phyloP scores from a whole-genome alignment of 2,113 vertebrate genomes.

The Patagioenas fasciata region DNA sequence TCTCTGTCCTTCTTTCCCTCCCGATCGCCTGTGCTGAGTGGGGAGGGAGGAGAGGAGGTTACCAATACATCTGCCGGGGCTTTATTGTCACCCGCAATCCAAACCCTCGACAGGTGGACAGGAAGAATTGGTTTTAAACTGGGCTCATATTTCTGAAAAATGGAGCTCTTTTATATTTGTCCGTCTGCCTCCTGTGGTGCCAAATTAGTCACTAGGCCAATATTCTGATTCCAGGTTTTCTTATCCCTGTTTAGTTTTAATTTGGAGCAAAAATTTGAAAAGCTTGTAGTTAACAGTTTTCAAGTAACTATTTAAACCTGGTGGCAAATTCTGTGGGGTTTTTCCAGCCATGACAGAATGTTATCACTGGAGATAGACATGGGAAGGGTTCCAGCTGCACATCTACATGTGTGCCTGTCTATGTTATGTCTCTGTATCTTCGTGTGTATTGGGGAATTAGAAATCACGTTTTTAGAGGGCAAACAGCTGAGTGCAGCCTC shows the following conservation, averaged over 20 bases:
- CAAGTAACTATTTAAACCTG: background rate
- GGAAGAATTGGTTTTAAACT: conserved; percentile 75
- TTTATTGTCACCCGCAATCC: too few species aligned
- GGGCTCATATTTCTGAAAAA: conserved; percentile 70
- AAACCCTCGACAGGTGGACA: too few species aligned
- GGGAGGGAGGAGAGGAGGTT: too few species aligned
- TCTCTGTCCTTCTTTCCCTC: too few species aligned
- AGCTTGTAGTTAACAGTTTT: background rate
- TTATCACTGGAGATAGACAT: background rate
- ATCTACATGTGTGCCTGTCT: rapidly evolving
- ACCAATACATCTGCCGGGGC: too few species aligned
- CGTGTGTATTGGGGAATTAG: background rate
- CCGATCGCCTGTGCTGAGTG: too few species aligned
- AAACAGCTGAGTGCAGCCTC: background rate
- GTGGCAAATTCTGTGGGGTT: background rate
- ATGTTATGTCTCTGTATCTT: background rate
- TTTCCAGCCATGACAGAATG: background rate
- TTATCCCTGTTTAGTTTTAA: background rate
- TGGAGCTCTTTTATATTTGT: background rate
- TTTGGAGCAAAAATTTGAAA: background rate
- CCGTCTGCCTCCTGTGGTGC: conserved; percentile 9
- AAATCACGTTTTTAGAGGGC: background rate
- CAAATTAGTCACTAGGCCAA: conserved; percentile 4
- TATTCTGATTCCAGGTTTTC: background rate
- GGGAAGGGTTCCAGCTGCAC: background rate